These are phyloP conservation scores for Drosophila watanabei DNA, from an alignment of 1,140 invertebrate genomes.

Conservation along the genomic window DNA sequence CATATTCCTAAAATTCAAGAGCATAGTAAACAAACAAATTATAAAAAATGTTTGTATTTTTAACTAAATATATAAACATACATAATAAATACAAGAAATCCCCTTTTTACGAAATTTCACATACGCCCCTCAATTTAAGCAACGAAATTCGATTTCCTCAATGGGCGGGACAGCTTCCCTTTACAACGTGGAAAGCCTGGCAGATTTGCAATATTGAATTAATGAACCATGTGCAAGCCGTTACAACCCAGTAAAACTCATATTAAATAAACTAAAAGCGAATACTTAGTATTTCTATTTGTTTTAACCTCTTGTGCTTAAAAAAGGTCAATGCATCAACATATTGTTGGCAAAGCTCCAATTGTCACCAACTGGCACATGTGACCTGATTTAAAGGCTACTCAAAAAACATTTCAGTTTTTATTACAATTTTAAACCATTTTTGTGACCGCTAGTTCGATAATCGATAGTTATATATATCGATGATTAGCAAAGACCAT, in stretches of 20 bases:
- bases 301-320: not conserved
- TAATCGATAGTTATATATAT: too few species aligned
- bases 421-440: not conserved
- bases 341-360: constrained; percentile 35
- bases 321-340: not conserved
- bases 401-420: constrained; percentile 1
- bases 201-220: constrained; percentile 13
- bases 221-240: constrained; percentile 20
- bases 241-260: constrained; percentile 11
- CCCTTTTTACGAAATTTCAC: not conserved
- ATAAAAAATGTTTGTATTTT: not conserved
- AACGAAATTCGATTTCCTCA: not conserved
- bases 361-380: constrained; percentile 17
- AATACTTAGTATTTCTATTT: not conserved
- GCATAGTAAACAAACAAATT: not conserved
- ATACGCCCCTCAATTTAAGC: not conserved
- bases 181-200: constrained; percentile 7
- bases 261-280: constrained; percentile 10
- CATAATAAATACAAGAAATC: not conserved
- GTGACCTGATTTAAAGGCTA: not conserved
- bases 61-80: not conserved
- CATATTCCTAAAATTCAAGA: not conserved
- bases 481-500: not conserved
- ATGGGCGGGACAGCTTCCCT: not conserved
- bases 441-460: constrained; percentile 4